Evolutionary conservation across 2,888 invertebrate species (phyloP).

Genomic region (Drosophila infuscata): DNA sequence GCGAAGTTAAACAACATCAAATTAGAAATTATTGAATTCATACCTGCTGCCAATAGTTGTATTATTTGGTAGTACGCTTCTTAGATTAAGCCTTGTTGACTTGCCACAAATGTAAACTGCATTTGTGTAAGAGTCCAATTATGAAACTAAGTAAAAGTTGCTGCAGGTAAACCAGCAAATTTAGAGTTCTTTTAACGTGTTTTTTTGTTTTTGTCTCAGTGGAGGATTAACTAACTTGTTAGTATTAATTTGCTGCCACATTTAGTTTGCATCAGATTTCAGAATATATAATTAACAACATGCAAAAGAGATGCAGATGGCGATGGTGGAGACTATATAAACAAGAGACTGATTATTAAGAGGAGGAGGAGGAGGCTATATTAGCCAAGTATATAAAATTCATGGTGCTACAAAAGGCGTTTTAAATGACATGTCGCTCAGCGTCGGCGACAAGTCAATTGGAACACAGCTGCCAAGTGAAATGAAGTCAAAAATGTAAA

Average conservation of each 20-base stretch:
- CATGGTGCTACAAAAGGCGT: slow-evolving; percentile 28
- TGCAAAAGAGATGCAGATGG: background rate
- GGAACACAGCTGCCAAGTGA: slow-evolving; percentile 67
- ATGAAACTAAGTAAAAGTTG: background rate
- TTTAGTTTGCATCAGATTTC: background rate
- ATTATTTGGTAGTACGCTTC: background rate
- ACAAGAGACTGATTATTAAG: background rate
- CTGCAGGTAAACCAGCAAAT: background rate
- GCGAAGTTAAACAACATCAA: background rate
- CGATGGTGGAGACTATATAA: background rate
- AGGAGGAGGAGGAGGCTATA: background rate
- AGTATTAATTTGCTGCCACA: background rate
- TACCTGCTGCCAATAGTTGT: no score
- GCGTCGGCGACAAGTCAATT: slow-evolving; percentile 68
- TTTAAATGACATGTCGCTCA: slow-evolving; percentile 57
- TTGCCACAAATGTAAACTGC: no score
- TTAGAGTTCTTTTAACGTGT: background rate
- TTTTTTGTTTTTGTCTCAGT: background rate
- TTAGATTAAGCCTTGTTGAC: background rate
- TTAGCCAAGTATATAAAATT: slow-evolving; percentile 4
- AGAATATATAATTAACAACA: background rate
- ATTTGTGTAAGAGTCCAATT: background rate
- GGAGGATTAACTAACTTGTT: background rate
- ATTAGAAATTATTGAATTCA: no score
- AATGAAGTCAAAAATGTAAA: slow-evolving; percentile 79